phyloP scores from a whole-genome alignment of 2,888 invertebrate genomes.

The Branchipolynoe longqiensis region DNA sequence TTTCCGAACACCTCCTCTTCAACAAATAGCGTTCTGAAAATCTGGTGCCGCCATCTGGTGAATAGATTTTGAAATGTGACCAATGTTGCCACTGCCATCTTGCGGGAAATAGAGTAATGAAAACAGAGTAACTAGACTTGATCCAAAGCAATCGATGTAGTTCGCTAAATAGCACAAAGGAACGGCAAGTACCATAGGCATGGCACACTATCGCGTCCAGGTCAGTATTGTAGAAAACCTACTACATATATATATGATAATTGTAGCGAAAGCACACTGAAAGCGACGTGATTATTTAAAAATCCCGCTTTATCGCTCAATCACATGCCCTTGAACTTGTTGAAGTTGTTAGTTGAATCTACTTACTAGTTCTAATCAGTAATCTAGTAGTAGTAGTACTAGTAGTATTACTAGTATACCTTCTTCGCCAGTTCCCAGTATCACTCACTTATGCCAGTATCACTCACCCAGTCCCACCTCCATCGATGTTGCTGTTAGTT shows the following conservation, averaged over 20 bases:
- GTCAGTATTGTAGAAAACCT: background rate
- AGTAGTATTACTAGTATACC: background rate
- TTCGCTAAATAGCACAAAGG: background rate
- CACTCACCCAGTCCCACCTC: background rate
- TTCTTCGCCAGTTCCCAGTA: background rate
- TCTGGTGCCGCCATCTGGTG: too few species aligned
- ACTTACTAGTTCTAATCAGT: background rate
- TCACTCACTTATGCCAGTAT: background rate
- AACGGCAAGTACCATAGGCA: background rate
- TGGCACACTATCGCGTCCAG: constrained; percentile 22
- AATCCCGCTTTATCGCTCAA: constrained; percentile 12
- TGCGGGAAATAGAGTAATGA: too few species aligned
- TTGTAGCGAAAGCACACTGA: too few species aligned
- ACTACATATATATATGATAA: too few species aligned
- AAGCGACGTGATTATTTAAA: background rate
- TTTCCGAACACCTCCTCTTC: too few species aligned
- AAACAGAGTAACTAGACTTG: too few species aligned
- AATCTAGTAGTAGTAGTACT: background rate
- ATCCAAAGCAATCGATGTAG: too few species aligned
- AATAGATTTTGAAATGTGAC: too few species aligned
- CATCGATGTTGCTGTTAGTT: too few species aligned
- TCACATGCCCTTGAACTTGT: constrained; percentile 13
- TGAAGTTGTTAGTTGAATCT: background rate
- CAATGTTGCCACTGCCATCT: too few species aligned
- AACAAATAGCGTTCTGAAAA: too few species aligned